phyloP scores from a whole-genome alignment of 2,888 invertebrate genomes.

The Stegophylla sp. region DNA sequence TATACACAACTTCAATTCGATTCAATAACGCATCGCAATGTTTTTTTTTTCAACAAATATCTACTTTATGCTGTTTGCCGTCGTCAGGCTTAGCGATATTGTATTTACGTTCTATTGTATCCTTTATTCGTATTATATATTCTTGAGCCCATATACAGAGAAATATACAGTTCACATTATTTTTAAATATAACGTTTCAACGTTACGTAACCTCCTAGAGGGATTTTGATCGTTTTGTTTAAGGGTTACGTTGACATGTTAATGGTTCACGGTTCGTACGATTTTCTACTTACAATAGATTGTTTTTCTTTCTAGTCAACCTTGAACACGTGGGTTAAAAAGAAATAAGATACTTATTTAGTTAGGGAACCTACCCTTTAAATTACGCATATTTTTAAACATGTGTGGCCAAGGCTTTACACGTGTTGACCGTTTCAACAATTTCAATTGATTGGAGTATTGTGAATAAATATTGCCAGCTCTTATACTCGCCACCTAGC shows the following conservation, averaged over 20 bases:
- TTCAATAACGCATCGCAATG: too few species aligned
- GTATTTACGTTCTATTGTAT: too few species aligned
- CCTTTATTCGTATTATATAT: too few species aligned
- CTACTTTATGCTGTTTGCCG: too few species aligned
- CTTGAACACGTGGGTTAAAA: too few species aligned
- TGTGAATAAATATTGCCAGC: conserved; percentile 17
- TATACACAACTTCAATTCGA: too few species aligned
- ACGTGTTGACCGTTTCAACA: conserved; percentile 11
- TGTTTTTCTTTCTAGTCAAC: background rate
- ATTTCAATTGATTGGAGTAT: background rate
- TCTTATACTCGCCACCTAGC: too few species aligned
- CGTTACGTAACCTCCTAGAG: background rate
- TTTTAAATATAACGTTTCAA: background rate
- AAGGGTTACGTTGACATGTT: background rate
- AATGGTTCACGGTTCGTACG: background rate
- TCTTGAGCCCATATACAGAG: too few species aligned
- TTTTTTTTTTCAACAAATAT: too few species aligned
- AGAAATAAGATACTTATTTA: conserved; percentile 26
- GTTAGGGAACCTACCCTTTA: conserved; percentile 1
- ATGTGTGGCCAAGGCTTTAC: background rate
- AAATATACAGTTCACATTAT: too few species aligned
- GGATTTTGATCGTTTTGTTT: background rate
- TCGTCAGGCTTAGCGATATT: too few species aligned
- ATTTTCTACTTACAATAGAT: background rate
- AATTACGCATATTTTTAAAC: conserved; percentile 15